These are phyloP conservation scores for Cynaeus angustus DNA, from an alignment of 2,888 invertebrate genomes.

Conservation along the genomic window DNA sequence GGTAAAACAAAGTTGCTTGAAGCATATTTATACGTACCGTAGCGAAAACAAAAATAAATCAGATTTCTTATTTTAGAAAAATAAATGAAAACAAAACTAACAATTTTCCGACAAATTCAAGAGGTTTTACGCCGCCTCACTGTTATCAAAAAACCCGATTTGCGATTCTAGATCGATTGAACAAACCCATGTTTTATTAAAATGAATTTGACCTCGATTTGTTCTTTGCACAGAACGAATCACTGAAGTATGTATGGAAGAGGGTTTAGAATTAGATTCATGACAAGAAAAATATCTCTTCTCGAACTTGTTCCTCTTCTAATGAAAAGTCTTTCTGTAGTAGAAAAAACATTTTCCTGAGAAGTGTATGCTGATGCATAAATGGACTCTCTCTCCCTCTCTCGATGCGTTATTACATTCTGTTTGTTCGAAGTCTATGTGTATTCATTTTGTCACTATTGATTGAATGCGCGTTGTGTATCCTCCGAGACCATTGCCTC, in stretches of 20 bases:
- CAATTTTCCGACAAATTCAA: no score
- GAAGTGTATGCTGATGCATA: neutral
- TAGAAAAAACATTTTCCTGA: no score
- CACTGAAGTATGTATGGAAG: slow-evolving; percentile 1
- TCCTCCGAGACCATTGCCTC: slow-evolving; percentile 41
- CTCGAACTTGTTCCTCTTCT: neutral
- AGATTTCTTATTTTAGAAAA: no score
- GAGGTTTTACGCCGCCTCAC: no score
- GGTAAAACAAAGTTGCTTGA: no score
- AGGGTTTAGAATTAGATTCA: slow-evolving; percentile 2
- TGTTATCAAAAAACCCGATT: no score
- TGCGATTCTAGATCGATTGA: no score
- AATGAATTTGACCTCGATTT: neutral
- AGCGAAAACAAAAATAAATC: no score
- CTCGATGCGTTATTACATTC: slow-evolving; percentile 9
- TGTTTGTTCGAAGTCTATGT: slow-evolving; percentile 28
- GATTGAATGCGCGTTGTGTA: slow-evolving; percentile 35
- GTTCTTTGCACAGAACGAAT: neutral
- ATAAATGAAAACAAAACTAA: no score
- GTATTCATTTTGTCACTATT: slow-evolving; percentile 41
- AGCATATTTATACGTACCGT: no score
- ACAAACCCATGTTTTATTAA: slow-evolving; percentile 2
- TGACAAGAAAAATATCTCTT: neutral
- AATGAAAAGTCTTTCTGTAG: neutral
- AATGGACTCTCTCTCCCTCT: neutral